phyloP scores from a whole-genome alignment of 2,888 invertebrate species.

The Drosophila rellima region DNA sequence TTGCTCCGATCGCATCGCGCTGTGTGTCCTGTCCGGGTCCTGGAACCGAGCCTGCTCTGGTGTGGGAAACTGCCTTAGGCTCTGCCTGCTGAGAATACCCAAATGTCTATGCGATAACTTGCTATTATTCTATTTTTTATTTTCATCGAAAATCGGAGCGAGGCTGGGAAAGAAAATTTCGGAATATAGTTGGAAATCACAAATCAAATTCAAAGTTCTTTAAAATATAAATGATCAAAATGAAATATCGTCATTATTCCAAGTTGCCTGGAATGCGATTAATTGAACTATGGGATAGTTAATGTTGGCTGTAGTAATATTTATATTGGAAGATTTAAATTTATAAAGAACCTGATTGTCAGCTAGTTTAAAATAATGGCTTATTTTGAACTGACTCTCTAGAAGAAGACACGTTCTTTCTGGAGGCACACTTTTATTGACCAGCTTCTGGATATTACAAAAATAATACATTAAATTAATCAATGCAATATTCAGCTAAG shows the following conservation, averaged over 20 bases:
- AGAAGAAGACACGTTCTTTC: neutral
- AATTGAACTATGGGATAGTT: too few species aligned
- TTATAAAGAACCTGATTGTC: neutral
- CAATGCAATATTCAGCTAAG: neutral
- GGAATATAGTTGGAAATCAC: neutral
- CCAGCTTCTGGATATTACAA: neutral
- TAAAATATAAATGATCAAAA: neutral
- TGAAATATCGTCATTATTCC: neutral
- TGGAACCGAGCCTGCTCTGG: conserved; percentile 38
- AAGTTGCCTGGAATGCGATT: too few species aligned
- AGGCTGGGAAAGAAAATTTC: neutral
- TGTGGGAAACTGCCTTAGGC: conserved; percentile 61
- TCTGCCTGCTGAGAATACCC: conserved; percentile 29
- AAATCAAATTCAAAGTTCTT: neutral
- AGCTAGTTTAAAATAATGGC: neutral
- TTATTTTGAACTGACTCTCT: too few species aligned
- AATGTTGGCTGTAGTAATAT: too few species aligned
- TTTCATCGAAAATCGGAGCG: conserved; percentile 9
- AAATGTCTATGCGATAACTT: conserved; percentile 35
- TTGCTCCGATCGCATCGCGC: conserved; percentile 54
- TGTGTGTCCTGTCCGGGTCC: conserved; percentile 64
- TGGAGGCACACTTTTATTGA: neutral
- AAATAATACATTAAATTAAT: neutral
- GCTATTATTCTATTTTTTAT: neutral
- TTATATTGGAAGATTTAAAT: too few species aligned